A percentile compares a stretch with the other conserved stretches of the same genome.
These are phyloP conservation scores for Psococerastis gibbosa DNA, from an alignment of 2,888 invertebrate species.

Conservation along the genomic window DNA sequence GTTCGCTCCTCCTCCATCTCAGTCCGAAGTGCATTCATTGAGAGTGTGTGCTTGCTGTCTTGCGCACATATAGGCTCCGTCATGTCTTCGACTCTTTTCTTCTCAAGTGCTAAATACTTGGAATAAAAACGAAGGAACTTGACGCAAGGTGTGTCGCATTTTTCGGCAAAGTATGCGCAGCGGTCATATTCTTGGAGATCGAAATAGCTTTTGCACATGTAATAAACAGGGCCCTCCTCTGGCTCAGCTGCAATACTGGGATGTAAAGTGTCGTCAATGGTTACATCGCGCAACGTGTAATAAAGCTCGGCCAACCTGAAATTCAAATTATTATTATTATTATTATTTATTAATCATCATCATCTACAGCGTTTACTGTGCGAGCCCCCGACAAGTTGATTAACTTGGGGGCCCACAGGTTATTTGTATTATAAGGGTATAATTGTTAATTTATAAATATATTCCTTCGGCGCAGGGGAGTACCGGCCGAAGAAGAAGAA, in stretches of 20 bases:
- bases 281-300: slow-evolving; percentile 49
- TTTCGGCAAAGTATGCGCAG: slow-evolving; percentile 59
- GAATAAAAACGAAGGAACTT: slow-evolving; percentile 74
- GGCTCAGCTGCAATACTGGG: slow-evolving; percentile 30
- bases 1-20: slow-evolving; percentile 35
- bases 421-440: too few relatives aligned
- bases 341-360: too few relatives aligned
- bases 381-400: not conserved
- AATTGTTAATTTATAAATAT: too few relatives aligned
- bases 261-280: slow-evolving; percentile 23
- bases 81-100: slow-evolving; percentile 69
- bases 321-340: too few relatives aligned
- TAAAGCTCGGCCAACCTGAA: slow-evolving; percentile 60
- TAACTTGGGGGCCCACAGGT: too few relatives aligned
- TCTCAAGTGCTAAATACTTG: slow-evolving; percentile 74
- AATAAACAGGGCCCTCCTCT: slow-evolving; percentile 52
- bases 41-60: slow-evolving; percentile 31
- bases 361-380: too few relatives aligned
- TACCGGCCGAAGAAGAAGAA: too few relatives aligned
- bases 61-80: slow-evolving; percentile 42
- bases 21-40: slow-evolving; percentile 33
- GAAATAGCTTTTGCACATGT: slow-evolving; percentile 70
- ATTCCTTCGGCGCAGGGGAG: too few relatives aligned
- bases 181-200: slow-evolving; percentile 82
- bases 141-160: slow-evolving; percentile 47